phyloP scores from a whole-genome alignment of 1,140 invertebrate species.

The Chironomus striatipennis region DNA sequence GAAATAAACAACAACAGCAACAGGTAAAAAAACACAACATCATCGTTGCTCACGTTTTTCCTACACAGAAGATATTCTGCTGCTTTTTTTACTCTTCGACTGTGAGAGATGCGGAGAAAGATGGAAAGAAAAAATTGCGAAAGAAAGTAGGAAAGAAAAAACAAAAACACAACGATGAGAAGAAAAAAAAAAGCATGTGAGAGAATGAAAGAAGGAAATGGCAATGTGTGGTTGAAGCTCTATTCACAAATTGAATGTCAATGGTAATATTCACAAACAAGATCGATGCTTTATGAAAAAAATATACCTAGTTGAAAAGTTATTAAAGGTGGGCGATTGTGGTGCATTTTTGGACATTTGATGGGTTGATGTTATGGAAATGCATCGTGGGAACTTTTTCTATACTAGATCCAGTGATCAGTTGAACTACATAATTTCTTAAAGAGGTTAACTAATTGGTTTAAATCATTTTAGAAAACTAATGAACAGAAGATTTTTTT shows the following conservation, averaged over 20 bases:
- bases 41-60: slow-evolving; percentile 8
- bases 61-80: not conserved
- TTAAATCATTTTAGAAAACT: too few relatives aligned
- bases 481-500: too few relatives aligned
- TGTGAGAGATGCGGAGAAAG: not conserved
- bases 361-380: too few relatives aligned
- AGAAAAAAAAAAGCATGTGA: not conserved
- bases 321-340: too few relatives aligned
- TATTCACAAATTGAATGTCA: slow-evolving; percentile 9
- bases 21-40: slow-evolving; percentile 15
- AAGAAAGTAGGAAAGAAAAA: slow-evolving; percentile 14
- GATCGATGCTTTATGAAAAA: not conserved
- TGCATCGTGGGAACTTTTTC: too few relatives aligned
- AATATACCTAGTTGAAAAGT: too few relatives aligned
- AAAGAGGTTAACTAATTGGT: too few relatives aligned
- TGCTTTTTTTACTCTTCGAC: not conserved
- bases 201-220: not conserved
- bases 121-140: not conserved
- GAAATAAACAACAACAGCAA: not conserved
- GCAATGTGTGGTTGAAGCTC: not conserved
- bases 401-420: too few relatives aligned
- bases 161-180: not conserved
- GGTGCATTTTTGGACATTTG: too few relatives aligned
- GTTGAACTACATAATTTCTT: too few relatives aligned
- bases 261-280: slow-evolving; percentile 1